Conservation (phyloP, 2,113 vertebrate genomes). For the Cyprinodon tularosa region DNA sequence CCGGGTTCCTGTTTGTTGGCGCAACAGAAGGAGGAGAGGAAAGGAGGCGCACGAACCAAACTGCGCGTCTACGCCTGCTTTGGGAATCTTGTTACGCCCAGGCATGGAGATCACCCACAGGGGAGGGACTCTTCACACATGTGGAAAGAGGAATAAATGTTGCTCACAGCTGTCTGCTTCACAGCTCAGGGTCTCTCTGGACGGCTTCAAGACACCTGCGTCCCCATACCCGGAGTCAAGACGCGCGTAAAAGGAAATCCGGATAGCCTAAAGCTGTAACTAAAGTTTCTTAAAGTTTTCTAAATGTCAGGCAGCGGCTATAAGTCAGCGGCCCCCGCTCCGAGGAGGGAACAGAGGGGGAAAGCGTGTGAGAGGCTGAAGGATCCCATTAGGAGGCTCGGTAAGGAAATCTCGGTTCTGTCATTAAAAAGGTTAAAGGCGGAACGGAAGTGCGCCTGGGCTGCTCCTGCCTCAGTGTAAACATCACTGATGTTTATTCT, state of each 20-base stretch:
- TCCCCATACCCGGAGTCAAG: neutral
- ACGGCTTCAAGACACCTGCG: slow-evolving; percentile 31
- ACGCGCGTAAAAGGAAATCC: neutral
- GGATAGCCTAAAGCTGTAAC: neutral
- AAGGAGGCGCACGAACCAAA: slow-evolving; percentile 23
- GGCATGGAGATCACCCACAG: slow-evolving; percentile 32
- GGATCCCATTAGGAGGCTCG: slow-evolving; percentile 70
- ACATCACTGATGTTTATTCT: neutral
- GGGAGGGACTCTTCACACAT: slow-evolving; percentile 56
- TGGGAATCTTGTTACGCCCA: slow-evolving; percentile 55
- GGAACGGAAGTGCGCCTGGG: neutral
- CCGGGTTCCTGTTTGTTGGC: neutral
- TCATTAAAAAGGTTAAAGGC: neutral
- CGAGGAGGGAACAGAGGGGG: slow-evolving; percentile 36
- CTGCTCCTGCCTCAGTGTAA: neutral
- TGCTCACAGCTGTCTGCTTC: neutral
- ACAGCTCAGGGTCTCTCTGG: slow-evolving; percentile 11
- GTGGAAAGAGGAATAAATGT: slow-evolving; percentile 39
- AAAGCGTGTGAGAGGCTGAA: slow-evolving; percentile 44
- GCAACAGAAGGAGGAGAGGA: neutral
- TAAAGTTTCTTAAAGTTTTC: slow-evolving; percentile 1
- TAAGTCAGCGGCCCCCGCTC: slow-evolving; percentile 48
- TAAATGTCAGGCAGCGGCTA: slow-evolving; percentile 70
- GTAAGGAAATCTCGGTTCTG: slow-evolving; percentile 61
- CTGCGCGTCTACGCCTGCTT: slow-evolving; percentile 10